Evolutionary conservation across 2,113 vertebrate genomes (phyloP).

Genomic region (Antidorcas marsupialis): DNA sequence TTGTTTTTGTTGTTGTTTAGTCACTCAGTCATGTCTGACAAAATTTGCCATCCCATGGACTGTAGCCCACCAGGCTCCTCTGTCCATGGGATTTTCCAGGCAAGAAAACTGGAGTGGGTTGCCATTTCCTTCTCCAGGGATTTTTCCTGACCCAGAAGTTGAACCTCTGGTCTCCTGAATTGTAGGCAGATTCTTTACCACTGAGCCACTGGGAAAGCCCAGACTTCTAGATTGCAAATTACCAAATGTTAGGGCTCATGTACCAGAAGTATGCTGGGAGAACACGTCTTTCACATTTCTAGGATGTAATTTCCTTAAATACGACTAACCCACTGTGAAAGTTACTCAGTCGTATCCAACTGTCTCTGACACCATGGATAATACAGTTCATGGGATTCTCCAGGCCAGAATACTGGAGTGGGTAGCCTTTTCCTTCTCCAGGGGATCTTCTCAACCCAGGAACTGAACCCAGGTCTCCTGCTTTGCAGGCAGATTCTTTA

Average conservation of each 20-base stretch:
- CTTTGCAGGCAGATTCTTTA: neutral
- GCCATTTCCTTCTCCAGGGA: neutral
- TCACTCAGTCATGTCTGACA: neutral
- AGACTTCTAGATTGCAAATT: neutral
- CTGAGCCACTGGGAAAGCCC: neutral
- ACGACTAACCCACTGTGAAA: neutral
- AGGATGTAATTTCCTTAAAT: neutral
- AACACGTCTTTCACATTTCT: neutral
- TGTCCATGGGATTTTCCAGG: neutral
- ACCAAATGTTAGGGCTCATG: neutral
- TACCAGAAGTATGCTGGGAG: neutral
- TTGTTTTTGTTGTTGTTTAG: neutral
- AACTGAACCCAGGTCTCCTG: neutral
- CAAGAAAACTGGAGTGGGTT: neutral
- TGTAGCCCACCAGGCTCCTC: neutral
- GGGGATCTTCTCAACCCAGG: neutral
- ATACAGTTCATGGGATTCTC: neutral
- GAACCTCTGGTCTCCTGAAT: neutral
- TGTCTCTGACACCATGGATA: neutral
- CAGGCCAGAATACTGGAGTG: neutral
- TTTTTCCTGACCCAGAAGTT: neutral
- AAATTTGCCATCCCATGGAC: neutral
- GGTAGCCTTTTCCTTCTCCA: neutral
- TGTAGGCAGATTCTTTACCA: neutral
- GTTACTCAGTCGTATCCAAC: neutral